A percentile compares a stretch with the other conserved stretches of the same genome.
These are phyloP conservation scores for Cyanoliseus patagonus DNA, from an alignment of 2,113 vertebrate species.

Conservation along the genomic window DNA sequence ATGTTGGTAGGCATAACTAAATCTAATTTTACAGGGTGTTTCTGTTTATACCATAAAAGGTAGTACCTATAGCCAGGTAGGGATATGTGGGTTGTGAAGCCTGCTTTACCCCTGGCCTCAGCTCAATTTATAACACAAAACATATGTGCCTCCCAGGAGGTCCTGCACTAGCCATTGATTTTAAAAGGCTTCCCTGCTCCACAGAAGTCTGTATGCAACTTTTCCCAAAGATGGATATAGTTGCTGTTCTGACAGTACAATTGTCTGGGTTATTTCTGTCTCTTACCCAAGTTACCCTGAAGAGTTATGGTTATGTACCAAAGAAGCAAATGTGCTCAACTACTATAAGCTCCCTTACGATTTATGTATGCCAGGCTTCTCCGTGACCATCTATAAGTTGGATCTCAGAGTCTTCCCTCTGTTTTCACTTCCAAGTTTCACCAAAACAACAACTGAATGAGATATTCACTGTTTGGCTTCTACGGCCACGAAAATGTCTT, in stretches of 20 bases:
- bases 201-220: neutral
- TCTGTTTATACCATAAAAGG: neutral
- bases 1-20: neutral
- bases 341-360: neutral
- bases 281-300: neutral
- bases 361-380: neutral
- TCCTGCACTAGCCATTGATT: neutral
- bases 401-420: neutral
- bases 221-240: constrained; percentile 50
- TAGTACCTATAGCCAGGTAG: neutral
- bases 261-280: constrained; percentile 36
- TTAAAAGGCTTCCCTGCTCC: neutral
- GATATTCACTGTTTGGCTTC: neutral
- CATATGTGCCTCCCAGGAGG: constrained; percentile 33
- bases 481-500: constrained; percentile 1
- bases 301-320: neutral
- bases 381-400: neutral
- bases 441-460: neutral
- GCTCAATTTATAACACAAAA: neutral
- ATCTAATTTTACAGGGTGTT: neutral
- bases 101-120: neutral
- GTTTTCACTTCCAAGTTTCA: neutral
- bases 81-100: neutral
- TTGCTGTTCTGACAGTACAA: neutral
- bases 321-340: neutral